phyloP scores from a whole-genome alignment of 2,888 invertebrate species.

The Sclerodermus sp. region DNA sequence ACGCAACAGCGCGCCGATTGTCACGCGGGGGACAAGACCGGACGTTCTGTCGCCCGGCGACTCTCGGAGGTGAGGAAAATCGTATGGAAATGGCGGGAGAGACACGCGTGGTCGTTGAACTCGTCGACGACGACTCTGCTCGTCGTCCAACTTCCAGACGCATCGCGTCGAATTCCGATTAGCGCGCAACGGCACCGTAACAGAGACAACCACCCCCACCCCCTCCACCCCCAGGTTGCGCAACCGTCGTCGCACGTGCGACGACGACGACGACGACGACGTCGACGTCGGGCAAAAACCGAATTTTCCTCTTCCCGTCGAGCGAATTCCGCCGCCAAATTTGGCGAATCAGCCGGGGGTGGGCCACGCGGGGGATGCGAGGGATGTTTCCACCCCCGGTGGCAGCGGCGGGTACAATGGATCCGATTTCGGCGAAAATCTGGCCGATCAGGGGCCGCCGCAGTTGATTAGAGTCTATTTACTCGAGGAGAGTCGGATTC shows the following conservation, averaged over 20 bases:
- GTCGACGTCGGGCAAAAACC: too few relatives aligned
- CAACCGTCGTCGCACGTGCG: too few relatives aligned
- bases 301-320: too few relatives aligned
- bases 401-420: conserved; percentile 23
- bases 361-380: conserved; percentile 6
- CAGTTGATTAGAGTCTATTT: conserved; percentile 57
- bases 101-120: too few relatives aligned
- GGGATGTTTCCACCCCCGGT: neutral
- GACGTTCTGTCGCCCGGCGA: too few relatives aligned
- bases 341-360: neutral
- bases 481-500: conserved; percentile 52
- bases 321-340: too few relatives aligned
- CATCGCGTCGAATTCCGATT: neutral
- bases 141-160: neutral
- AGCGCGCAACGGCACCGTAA: neutral
- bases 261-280: too few relatives aligned
- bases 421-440: conserved; percentile 48
- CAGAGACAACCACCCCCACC: neutral
- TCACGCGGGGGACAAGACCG: too few relatives aligned
- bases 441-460: conserved; percentile 51
- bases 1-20: too few relatives aligned
- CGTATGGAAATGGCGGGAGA: too few relatives aligned
- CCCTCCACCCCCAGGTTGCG: neutral
- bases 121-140: too few relatives aligned
- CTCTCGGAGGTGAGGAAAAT: too few relatives aligned